Conservation (phyloP, 2,888 invertebrate species). For the Biston stratarius region DNA sequence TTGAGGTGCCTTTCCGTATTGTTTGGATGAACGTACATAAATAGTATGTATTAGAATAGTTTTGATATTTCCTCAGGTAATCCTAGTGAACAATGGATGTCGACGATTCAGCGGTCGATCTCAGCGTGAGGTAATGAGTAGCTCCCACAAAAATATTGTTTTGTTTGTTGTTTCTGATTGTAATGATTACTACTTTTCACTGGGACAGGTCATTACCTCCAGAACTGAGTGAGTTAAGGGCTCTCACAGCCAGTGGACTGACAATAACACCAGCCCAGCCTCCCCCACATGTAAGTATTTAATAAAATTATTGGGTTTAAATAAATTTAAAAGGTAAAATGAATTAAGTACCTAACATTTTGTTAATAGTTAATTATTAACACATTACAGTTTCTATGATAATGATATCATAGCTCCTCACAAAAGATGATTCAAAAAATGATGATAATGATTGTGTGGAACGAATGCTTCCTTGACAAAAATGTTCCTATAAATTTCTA, state of each 20-base stretch:
- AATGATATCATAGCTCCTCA: too few relatives aligned
- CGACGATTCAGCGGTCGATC: conserved; percentile 95
- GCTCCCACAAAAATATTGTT: conserved; percentile 27
- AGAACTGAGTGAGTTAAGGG: conserved; percentile 86
- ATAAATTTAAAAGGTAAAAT: too few relatives aligned
- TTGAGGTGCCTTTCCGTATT: background rate
- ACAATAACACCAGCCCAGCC: conserved; percentile 88
- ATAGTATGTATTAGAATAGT: conserved; percentile 38
- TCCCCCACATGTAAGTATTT: conserved; percentile 79
- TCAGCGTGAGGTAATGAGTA: conserved; percentile 91
- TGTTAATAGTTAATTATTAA: too few relatives aligned
- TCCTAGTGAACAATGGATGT: conserved; percentile 91
- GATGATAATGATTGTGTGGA: too few relatives aligned
- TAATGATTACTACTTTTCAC: conserved; percentile 9
- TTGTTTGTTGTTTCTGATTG: conserved; percentile 40
- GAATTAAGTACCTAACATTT: too few relatives aligned
- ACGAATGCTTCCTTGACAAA: too few relatives aligned
- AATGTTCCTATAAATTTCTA: too few relatives aligned
- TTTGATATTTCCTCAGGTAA: conserved; percentile 57
- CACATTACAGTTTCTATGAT: too few relatives aligned
- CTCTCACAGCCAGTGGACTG: conserved; percentile 87
- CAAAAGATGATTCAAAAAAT: too few relatives aligned
- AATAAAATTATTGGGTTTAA: conserved; percentile 6
- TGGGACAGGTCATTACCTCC: conserved; percentile 78
- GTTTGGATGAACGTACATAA: background rate